Evolutionary conservation across 2,797 vertebrate genomes (phyloP).

Genomic region (Ataeniobius toweri): DNA sequence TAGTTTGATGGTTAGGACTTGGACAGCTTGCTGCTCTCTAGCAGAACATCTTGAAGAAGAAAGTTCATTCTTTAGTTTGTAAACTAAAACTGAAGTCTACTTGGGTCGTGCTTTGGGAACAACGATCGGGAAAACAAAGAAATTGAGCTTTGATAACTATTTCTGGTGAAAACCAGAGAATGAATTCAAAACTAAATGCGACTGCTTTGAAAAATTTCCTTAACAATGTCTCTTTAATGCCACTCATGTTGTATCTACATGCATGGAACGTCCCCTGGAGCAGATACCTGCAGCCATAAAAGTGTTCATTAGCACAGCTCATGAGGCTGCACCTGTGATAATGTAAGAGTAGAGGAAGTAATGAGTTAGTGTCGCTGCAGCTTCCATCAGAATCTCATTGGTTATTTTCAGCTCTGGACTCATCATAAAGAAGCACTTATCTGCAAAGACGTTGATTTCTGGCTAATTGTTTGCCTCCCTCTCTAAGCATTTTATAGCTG

Average conservation of each 20-base stretch:
- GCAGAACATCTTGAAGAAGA: neutral
- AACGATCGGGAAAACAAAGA: neutral
- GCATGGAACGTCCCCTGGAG: slow-evolving; percentile 7
- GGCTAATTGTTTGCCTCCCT: slow-evolving; percentile 33
- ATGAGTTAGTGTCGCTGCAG: slow-evolving; percentile 18
- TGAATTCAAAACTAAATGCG: neutral
- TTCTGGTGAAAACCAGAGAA: neutral
- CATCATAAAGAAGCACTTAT: slow-evolving; percentile 11
- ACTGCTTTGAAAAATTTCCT: neutral
- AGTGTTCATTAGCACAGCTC: slow-evolving; percentile 20
- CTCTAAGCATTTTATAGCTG: slow-evolving; percentile 29
- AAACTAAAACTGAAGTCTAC: neutral
- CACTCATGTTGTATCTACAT: neutral
- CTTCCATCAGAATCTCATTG: slow-evolving; percentile 5
- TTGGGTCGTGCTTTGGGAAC: neutral
- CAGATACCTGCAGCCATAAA: slow-evolving; percentile 4
- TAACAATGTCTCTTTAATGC: neutral
- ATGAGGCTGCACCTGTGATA: slow-evolving; percentile 13
- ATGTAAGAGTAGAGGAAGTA: slow-evolving; percentile 8
- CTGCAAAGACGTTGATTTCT: slow-evolving; percentile 9
- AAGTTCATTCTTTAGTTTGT: neutral
- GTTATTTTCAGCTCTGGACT: slow-evolving; percentile 11
- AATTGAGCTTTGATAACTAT: neutral
- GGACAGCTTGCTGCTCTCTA: too few relatives aligned
- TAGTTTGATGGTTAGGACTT: neutral